Conservation (phyloP, 2,888 invertebrate species). For the Bombyx huttoni region DNA sequence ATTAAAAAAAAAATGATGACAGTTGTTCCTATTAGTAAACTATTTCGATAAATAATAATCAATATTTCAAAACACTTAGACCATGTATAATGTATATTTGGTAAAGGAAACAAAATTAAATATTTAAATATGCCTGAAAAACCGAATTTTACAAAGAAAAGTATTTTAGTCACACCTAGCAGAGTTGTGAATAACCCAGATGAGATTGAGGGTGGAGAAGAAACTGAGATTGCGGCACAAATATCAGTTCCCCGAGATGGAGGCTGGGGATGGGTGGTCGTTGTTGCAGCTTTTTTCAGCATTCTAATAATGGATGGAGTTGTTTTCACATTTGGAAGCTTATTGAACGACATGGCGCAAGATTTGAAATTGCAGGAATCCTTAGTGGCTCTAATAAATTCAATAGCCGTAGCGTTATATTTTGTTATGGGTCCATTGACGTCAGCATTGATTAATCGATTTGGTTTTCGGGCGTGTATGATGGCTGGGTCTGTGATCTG, state of each 20-base stretch:
- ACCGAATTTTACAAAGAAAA: slow-evolving; percentile 23
- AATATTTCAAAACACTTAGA: too few relatives aligned
- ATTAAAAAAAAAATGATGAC: too few relatives aligned
- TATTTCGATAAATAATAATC: too few relatives aligned
- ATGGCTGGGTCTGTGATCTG: slow-evolving; percentile 49
- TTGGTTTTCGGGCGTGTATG: slow-evolving; percentile 49
- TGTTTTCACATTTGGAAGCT: slow-evolving; percentile 48
- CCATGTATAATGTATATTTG: too few relatives aligned
- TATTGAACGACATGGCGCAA: slow-evolving; percentile 33
- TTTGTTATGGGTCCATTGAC: slow-evolving; percentile 42
- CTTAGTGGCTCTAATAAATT: slow-evolving; percentile 42
- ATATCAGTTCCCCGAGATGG: slow-evolving; percentile 52
- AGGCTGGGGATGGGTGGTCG: slow-evolving; percentile 61
- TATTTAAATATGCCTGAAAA: slow-evolving; percentile 1
- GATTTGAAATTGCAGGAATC: slow-evolving; percentile 35
- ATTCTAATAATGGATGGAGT: slow-evolving; percentile 48
- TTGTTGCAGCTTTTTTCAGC: slow-evolving; percentile 31
- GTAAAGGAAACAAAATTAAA: too few relatives aligned
- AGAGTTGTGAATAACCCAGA: slow-evolving; percentile 28
- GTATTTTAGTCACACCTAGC: slow-evolving; percentile 33
- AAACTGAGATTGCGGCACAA: slow-evolving; percentile 59
- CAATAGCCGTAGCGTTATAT: slow-evolving; percentile 47
- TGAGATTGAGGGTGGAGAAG: slow-evolving; percentile 41
- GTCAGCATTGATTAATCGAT: slow-evolving; percentile 56
- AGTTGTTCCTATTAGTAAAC: too few relatives aligned